Percentiles rank a stretch among this genome's conserved stretches.
These are phyloP conservation scores for Hydrochoerus hydrochaeris DNA, from an alignment of 2,113 vertebrate species.

Conservation along the genomic window DNA sequence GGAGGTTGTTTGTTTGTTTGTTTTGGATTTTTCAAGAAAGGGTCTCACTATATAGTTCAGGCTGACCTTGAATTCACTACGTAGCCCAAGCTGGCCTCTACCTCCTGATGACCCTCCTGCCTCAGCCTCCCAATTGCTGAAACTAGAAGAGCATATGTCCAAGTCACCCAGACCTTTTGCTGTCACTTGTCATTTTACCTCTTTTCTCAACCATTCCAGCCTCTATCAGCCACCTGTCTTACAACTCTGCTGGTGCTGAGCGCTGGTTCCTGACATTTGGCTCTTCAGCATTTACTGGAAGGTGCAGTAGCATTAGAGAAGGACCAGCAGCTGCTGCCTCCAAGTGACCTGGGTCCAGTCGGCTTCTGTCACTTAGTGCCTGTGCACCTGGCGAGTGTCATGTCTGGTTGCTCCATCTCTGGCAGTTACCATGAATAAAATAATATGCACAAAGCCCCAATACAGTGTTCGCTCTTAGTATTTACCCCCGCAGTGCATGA, in stretches of 20 bases:
- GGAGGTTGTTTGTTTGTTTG: background rate
- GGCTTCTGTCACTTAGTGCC: background rate
- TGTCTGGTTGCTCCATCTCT: background rate
- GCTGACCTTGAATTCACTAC: background rate
- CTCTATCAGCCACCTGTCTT: background rate
- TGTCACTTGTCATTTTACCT: background rate
- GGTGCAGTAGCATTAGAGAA: background rate
- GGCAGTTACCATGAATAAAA: background rate
- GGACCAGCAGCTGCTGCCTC: background rate
- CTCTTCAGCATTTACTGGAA: background rate
- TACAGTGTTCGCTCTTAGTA: background rate
- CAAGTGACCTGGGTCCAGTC: background rate
- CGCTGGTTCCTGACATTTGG: accelerated
- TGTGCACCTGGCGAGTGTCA: background rate
- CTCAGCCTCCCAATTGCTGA: background rate
- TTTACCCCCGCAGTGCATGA: background rate
- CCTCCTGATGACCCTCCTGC: background rate
- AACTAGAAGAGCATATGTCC: background rate
- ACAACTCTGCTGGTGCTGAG: background rate
- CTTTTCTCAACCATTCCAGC: background rate
- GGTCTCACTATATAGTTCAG: background rate
- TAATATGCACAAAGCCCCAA: background rate
- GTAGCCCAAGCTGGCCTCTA: background rate
- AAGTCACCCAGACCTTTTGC: background rate
- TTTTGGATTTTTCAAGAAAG: background rate